Base-by-base conservation (phyloP, 2,888 invertebrate genomes). In the Eledona agricola region DNA sequence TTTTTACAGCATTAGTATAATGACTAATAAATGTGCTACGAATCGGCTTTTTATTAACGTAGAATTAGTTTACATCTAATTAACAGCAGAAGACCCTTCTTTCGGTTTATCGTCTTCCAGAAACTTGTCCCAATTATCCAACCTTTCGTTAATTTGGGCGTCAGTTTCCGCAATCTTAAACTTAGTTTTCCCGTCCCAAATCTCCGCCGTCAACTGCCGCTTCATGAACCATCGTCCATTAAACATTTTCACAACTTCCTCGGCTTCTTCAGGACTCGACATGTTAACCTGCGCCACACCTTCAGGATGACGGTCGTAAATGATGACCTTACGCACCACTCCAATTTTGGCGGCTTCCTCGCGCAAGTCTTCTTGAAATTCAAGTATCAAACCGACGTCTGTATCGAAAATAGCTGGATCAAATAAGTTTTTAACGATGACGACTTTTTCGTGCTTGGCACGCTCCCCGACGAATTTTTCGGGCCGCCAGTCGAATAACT, bases 131-230 rank as follows among this genome's bases (percentile, higher is more conserved):
- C 97, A 99, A 60, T 92, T 89, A 34, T 86, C 83, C 46, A 96
- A 77, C 54, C 98, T 82, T 55, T 89, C 84, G 57, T 86, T 84
- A 13, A 87, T 84, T 72, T 96, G 91, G 32, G 89, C 88, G 71
- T 93, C 94, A 0, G 96, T 94, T 79, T 98, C 98, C 42, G 86
- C 85, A 66, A 96, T 86, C 74, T 88, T 87, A 60, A 57, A 76
- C 75, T 95, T 97, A 0, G 94, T 93, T 73, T 89, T 89, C 9
- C 98, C 98, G 79, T 99, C 96, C 93, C 95, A 98, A 58, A 90
- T 86, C 71, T 89, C 89, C 2, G 96, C 97, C 2, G 82, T 84
- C 15, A 99, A 82, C 74, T 89, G 84, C 22, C 92, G 81, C 71
- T 94, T 88, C 4, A 90, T 92, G 78, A 96, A 96, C 85, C 89